Evolutionary conservation across 2,888 invertebrate species (phyloP), one percentile per base, ranked within the genome.

Genomic region (Hypsopygia costalis): DNA sequence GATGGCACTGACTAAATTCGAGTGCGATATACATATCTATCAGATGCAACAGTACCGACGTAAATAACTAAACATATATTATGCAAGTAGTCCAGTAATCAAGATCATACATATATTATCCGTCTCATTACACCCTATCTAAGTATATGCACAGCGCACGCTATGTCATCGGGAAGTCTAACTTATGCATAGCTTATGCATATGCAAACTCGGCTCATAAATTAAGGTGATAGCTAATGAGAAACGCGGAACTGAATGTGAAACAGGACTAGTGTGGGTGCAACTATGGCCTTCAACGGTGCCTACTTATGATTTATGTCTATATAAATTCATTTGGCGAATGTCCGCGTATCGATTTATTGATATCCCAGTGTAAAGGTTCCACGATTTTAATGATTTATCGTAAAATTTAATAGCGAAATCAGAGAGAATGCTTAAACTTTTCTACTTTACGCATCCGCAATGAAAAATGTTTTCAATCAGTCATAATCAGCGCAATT

Each of bases 171-270:
- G 46, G 46, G 55, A 49, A 39, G 49, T 54, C 48, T 25, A 25
- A 25, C 25, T 25, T 25, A 25, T 25, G 25, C 25, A 33, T 31
- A 53, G 51, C 51, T 48, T 47, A 68, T 71, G 65, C 68, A 71
- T 74, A 74, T 73, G 74, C 65, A 74, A 64, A 56, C 47, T 44
- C 36, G 8, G 43, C 48, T 62, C 66, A 68, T 74, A 75, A 70
- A 69, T 74, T 64, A 71, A 70, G 71, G 62, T 62, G 65, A 65
- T 61, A 69, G 70, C 49, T 75, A 74, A 77, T 74, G 63, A 64
- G 69, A 70, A 69, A 78, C 56, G 62, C 77, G 80, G 79, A 78
- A 79, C 69, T 46, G 50, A 41, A 63, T 64, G 63, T 54, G 52
- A 62, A 69, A 52, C 53, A 47, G 60, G 56, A 44, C 44, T 43